Percentiles rank a stretch among this genome's conserved stretches.
Evolutionary conservation across 2,888 invertebrate species (phyloP).

Genomic region (Drosophila histrio): DNA sequence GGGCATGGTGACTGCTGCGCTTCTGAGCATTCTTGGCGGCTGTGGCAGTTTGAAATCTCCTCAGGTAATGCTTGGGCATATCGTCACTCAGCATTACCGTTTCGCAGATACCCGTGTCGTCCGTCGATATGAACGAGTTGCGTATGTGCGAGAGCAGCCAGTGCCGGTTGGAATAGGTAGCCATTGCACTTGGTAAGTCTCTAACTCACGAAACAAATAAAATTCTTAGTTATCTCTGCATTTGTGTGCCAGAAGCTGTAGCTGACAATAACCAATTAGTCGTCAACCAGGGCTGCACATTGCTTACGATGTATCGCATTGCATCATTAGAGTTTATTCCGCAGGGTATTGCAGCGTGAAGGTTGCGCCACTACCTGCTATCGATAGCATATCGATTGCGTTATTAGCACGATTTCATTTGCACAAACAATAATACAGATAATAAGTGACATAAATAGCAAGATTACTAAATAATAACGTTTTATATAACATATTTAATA

Average conservation of each 20-base stretch:
- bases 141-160: constrained; percentile 96
- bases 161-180: constrained; percentile 96
- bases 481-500: background rate
- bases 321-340: too few relatives aligned
- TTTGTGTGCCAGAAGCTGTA: constrained; percentile 48
- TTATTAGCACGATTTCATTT: background rate
- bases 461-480: background rate
- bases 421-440: background rate
- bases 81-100: constrained; percentile 95
- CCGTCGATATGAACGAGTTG: constrained; percentile 97
- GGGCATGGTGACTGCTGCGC: constrained; percentile 37
- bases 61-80: constrained; percentile 86
- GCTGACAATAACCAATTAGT: constrained; percentile 13
- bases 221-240: constrained; percentile 65
- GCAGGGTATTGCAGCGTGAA: background rate
- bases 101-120: constrained; percentile 97
- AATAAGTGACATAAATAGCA: background rate
- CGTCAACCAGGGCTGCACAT: constrained; percentile 16
- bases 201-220: constrained; percentile 43
- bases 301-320: constrained; percentile 25
- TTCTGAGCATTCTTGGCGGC: constrained; percentile 44
- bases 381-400: background rate
- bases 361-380: background rate
- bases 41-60: constrained; percentile 83
- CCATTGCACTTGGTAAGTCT: constrained; percentile 87